Evolutionary conservation across 2,888 invertebrate genomes (phyloP).

Genomic region (Caenorhabditis sp.): DNA sequence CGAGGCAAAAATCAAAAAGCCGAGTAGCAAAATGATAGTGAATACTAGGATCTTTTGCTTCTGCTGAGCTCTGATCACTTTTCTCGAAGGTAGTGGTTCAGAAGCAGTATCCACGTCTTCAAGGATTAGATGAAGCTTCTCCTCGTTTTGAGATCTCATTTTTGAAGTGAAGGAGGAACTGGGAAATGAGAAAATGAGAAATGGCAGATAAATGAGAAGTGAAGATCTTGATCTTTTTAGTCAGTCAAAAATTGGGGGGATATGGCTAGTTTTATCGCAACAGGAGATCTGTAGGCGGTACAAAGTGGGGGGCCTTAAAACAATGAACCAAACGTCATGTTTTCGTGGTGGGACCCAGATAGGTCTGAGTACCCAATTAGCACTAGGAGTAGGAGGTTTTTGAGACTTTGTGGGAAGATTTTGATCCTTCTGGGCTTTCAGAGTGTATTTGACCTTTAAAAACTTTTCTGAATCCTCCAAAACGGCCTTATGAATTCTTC

Average conservation of each 20-base stretch:
- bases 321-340: too few relatives aligned
- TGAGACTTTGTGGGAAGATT: too few relatives aligned
- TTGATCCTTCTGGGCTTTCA: too few relatives aligned
- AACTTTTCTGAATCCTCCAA: too few relatives aligned
- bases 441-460: too few relatives aligned
- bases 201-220: background rate
- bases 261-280: background rate
- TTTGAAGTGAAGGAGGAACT: background rate
- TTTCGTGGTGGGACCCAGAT: too few relatives aligned
- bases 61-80: too few relatives aligned
- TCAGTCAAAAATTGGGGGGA: too few relatives aligned
- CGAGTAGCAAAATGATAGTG: background rate
- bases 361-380: too few relatives aligned
- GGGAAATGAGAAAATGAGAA: background rate
- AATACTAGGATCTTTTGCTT: background rate
- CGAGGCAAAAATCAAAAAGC: background rate
- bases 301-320: too few relatives aligned
- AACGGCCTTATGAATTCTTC: too few relatives aligned
- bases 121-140: constrained; percentile 2
- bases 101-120: background rate
- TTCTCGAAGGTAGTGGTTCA: background rate
- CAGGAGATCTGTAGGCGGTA: background rate
- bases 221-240: background rate
- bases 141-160: constrained; percentile 1
- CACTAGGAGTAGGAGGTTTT: too few relatives aligned